Evolutionary conservation across 2,113 vertebrate genomes (phyloP).

Genomic region (Neomonachus schauinslandi): DNA sequence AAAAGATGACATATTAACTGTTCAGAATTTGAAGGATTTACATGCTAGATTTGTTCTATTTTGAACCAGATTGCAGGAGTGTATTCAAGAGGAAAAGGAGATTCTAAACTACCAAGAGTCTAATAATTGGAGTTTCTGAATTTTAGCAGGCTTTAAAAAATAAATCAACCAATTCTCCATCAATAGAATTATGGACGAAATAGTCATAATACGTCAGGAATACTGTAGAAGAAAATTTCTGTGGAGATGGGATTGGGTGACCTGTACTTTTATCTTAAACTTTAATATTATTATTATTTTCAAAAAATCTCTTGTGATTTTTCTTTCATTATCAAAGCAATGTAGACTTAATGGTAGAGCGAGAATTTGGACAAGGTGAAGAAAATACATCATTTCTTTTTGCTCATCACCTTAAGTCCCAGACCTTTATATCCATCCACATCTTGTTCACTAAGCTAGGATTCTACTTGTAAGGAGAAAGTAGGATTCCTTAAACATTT

Average conservation of each 20-base stretch:
- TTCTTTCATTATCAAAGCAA: neutral
- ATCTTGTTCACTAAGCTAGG: neutral
- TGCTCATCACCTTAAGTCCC: neutral
- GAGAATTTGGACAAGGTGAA: neutral
- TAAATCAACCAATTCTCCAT: neutral
- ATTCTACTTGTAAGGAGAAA: neutral
- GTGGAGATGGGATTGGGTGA: neutral
- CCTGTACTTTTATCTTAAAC: neutral
- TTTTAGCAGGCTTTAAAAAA: neutral
- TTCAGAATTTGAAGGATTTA: neutral
- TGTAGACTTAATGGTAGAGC: neutral
- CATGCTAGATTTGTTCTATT: neutral
- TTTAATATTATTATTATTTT: neutral
- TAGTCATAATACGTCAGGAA: neutral
- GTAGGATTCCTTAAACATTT: neutral
- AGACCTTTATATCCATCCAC: neutral
- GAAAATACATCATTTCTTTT: neutral
- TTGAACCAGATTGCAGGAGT: neutral
- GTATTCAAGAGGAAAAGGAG: neutral
- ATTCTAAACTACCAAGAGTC: neutral
- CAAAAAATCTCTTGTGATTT: neutral
- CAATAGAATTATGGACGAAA: neutral
- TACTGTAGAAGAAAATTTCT: neutral
- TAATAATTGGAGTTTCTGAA: neutral
- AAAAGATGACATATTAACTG: neutral